Percentiles rank a stretch among this genome's conserved stretches.
phyloP scores from a whole-genome alignment of 2,888 invertebrate species.

The Vesta saturnalis region DNA sequence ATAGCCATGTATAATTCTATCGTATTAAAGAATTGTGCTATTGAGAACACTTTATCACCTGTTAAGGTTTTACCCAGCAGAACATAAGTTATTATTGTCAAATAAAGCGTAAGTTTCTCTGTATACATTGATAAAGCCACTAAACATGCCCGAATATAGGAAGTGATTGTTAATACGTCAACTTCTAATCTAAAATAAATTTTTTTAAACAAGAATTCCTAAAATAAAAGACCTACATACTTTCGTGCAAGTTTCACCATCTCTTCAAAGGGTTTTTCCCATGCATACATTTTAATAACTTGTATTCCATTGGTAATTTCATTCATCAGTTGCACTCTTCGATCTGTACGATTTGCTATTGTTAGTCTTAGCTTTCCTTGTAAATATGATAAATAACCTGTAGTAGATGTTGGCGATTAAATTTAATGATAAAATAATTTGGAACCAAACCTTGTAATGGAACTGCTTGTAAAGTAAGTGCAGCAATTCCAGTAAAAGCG shows the following conservation, averaged over 20 bases:
- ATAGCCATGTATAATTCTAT: constrained; percentile 75
- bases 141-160: constrained; percentile 74
- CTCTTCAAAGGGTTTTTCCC: constrained; percentile 77
- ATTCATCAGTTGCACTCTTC: constrained; percentile 76
- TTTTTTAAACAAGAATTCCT: not conserved
- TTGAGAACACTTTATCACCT: constrained; percentile 77
- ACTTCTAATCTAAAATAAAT: constrained; percentile 72
- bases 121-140: constrained; percentile 79
- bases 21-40: constrained; percentile 81
- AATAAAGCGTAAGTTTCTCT: constrained; percentile 83
- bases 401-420: constrained; percentile 35
- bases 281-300: constrained; percentile 83
- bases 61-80: constrained; percentile 68
- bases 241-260: constrained; percentile 69
- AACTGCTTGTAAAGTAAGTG: constrained; percentile 66
- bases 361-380: constrained; percentile 62
- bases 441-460: constrained; percentile 68
- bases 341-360: constrained; percentile 68
- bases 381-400: constrained; percentile 63
- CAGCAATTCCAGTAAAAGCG: constrained; percentile 69
- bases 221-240: constrained; percentile 59
- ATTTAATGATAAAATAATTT: not conserved
- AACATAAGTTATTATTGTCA: constrained; percentile 81
- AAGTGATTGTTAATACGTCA: constrained; percentile 70
- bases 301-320: constrained; percentile 79